Percentiles rank a stretch among this genome's conserved stretches.
Evolutionary conservation across 2,113 vertebrate genomes (phyloP).

Genomic region (Ophiodon elongatus): DNA sequence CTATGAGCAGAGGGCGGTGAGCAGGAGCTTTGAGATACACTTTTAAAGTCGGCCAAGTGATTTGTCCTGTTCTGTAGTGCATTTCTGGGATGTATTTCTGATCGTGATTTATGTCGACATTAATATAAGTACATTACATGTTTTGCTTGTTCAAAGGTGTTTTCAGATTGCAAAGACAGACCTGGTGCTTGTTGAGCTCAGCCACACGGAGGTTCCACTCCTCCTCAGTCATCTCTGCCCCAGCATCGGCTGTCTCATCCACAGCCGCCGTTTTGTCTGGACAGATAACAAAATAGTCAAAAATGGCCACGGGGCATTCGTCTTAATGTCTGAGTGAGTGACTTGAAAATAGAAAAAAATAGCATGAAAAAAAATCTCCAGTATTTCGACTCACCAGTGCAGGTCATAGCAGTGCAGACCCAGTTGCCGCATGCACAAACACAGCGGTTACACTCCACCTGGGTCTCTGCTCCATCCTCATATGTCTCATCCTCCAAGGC

Average conservation of each 20-base stretch:
- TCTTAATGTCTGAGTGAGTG: not conserved
- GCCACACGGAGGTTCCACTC: constrained; percentile 92
- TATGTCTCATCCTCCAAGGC: constrained; percentile 96
- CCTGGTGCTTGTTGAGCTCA: constrained; percentile 98
- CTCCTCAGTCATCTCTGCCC: constrained; percentile 91
- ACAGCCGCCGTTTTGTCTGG: constrained; percentile 85
- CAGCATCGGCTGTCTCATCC: constrained; percentile 77
- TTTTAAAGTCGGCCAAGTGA: not conserved
- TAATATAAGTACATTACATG: not conserved
- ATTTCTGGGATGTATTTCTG: not conserved
- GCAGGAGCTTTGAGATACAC: not conserved
- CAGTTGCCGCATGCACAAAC: constrained; percentile 98
- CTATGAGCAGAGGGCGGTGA: constrained; percentile 3
- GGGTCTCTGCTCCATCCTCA: constrained; percentile 94
- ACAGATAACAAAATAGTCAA: constrained; percentile 21
- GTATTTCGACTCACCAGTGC: constrained; percentile 85
- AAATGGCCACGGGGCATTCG: not conserved
- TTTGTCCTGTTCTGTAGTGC: not conserved
- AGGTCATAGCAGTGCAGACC: constrained; percentile 99
- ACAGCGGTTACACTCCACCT: constrained; percentile 97
- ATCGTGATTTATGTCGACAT: not conserved
- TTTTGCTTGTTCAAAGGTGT: constrained; percentile 1
- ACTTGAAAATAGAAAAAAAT: not conserved
- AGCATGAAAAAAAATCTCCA: not conserved
- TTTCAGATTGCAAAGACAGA: constrained; percentile 64